A percentile compares a stretch with the other conserved stretches of the same genome.
Conservation (phyloP, 2,797 vertebrate species). For the Helarctos malayanus region DNA sequence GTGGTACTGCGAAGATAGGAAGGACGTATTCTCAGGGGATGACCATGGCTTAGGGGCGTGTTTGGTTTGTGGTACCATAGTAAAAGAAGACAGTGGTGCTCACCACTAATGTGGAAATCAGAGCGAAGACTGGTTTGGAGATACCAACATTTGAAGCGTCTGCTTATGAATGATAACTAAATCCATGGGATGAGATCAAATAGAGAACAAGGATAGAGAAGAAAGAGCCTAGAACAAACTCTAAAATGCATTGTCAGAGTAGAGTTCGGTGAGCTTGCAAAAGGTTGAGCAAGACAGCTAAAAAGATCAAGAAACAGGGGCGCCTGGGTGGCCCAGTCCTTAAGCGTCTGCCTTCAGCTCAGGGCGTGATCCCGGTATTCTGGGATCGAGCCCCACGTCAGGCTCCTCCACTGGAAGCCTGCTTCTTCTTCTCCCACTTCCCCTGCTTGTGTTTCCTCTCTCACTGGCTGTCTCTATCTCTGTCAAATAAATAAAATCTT, state of each 20-base stretch:
- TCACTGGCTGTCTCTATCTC: no score
- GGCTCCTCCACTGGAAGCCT: no score
- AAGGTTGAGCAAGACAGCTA: not conserved
- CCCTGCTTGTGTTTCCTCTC: no score
- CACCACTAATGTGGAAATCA: not conserved
- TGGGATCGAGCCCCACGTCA: no score
- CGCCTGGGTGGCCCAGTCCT: no score
- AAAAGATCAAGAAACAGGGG: not conserved
- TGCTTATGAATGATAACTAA: not conserved
- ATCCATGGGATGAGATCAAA: not conserved
- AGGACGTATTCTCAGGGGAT: not conserved
- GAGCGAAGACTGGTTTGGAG: not conserved
- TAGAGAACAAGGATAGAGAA: not conserved
- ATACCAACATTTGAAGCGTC: not conserved
- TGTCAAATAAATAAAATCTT: no score
- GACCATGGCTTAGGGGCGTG: not conserved
- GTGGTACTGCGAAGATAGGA: not conserved
- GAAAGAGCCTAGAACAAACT: not conserved
- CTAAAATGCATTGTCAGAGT: not conserved
- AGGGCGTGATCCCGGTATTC: no score
- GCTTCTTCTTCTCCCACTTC: no score
- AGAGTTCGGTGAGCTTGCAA: not conserved
- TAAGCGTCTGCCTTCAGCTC: no score
- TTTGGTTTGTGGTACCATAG: not conserved
- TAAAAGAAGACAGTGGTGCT: not conserved